Conservation (phyloP, 2,113 vertebrate species). For the Speoplatyrhinus poulsoni region DNA sequence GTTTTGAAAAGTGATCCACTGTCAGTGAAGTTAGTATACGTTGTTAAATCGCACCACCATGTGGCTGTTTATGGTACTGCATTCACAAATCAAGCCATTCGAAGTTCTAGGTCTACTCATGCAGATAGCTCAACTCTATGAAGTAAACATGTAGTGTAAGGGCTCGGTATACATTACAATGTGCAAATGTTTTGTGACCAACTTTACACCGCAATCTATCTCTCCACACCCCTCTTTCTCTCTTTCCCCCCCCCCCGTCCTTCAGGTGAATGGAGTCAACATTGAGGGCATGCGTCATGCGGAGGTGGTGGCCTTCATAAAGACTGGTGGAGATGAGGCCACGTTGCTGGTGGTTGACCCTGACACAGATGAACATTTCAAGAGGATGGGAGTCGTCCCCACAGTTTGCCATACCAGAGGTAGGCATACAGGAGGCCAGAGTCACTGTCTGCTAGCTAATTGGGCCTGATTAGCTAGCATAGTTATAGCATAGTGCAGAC, state of each 20-base stretch:
- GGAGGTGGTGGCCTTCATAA: slow-evolving; percentile 92
- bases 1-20: background rate
- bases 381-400: slow-evolving; percentile 84
- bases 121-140: background rate
- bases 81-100: background rate
- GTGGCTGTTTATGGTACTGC: slow-evolving; percentile 29
- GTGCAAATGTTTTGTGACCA: too few relatives aligned
- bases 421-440: slow-evolving; percentile 42
- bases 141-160: too few relatives aligned
- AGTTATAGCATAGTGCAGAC: background rate
- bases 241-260: background rate
- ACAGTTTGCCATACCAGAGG: slow-evolving; percentile 84
- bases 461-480: too few relatives aligned
- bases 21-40: background rate
- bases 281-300: slow-evolving; percentile 91
- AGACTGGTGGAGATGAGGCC: slow-evolving; percentile 83
- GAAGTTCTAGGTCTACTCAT: background rate
- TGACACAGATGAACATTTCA: slow-evolving; percentile 89
- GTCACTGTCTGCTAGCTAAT: too few relatives aligned
- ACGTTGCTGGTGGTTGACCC: slow-evolving; percentile 90
- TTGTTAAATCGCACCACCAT: slow-evolving; percentile 41
- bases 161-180: too few relatives aligned
- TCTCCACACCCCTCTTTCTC: background rate
- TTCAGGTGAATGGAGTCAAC: slow-evolving; percentile 90
- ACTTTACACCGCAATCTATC: too few relatives aligned